A percentile compares a stretch with the other conserved stretches of the same genome.
Conservation (phyloP, 2,113 vertebrate species). For the Oryzias javanicus region DNA sequence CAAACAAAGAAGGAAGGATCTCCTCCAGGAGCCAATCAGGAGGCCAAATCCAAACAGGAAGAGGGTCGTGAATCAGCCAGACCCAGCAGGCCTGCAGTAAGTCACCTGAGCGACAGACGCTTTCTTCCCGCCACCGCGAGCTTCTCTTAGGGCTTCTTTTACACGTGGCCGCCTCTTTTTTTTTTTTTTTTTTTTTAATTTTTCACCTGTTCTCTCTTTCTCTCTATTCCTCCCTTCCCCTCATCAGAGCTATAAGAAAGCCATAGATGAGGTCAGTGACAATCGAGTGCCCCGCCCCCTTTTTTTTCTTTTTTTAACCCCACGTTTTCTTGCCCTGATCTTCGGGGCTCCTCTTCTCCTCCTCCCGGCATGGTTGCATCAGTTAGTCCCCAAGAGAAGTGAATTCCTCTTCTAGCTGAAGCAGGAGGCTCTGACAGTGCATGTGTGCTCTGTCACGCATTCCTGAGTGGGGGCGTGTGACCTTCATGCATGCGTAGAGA, state of each 20-base stretch:
- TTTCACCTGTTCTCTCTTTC: conserved; percentile 43
- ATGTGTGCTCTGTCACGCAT: conserved; percentile 53
- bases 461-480: conserved; percentile 13
- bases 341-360: conserved; percentile 24
- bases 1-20: conserved; percentile 85
- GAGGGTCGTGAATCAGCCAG: conserved; percentile 87
- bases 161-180: conserved; percentile 19
- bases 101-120: conserved; percentile 53
- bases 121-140: conserved; percentile 6
- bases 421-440: conserved; percentile 16
- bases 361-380: conserved; percentile 53
- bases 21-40: conserved; percentile 83
- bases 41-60: conserved; percentile 85
- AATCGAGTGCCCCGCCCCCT: conserved; percentile 30
- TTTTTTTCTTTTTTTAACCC: conserved; percentile 22
- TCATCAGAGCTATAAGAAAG: conserved; percentile 97
- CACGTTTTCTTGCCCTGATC: conserved; percentile 23
- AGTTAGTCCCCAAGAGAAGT: conserved; percentile 13
- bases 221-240: conserved; percentile 76
- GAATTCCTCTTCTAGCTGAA: conserved; percentile 12
- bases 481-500: neutral
- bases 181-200: conserved; percentile 44
- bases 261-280: conserved; percentile 96
- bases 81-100: conserved; percentile 92
- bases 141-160: conserved; percentile 42